These are phyloP conservation scores for Gryllus bimaculatus DNA, from an alignment of 1,140 invertebrate species.

Conservation along the genomic window DNA sequence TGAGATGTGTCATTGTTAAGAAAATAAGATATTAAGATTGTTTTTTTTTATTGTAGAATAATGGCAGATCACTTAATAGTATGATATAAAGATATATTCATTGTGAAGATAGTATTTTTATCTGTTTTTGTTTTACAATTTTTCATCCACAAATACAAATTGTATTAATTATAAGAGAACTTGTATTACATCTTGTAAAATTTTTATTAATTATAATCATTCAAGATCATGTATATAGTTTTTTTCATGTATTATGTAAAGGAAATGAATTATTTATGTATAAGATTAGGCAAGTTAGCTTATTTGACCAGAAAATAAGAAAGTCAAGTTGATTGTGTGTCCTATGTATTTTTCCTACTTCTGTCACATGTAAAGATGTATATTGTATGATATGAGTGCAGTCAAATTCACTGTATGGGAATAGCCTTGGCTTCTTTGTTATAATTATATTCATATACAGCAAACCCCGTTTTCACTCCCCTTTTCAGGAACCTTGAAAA, in stretches of 20 bases:
- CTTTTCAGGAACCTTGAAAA: too few relatives aligned
- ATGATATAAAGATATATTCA: neutral
- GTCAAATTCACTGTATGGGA: too few relatives aligned
- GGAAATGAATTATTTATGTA: conserved; percentile 9
- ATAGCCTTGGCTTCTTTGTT: too few relatives aligned
- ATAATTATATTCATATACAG: too few relatives aligned
- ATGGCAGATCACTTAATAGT: neutral
- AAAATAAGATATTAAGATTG: neutral
- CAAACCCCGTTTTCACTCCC: too few relatives aligned
- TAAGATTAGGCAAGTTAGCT: conserved; percentile 8
- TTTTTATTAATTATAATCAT: conserved; percentile 12
- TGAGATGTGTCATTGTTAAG: too few relatives aligned
- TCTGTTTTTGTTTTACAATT: neutral
- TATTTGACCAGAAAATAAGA: neutral
- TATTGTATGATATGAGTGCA: too few relatives aligned
- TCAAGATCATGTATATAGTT: conserved; percentile 13
- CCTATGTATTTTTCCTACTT: neutral
- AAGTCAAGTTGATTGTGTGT: neutral
- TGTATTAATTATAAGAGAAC: neutral
- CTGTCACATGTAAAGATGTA: neutral
- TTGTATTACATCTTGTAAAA: neutral
- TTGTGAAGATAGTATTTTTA: neutral
- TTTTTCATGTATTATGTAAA: conserved; percentile 17
- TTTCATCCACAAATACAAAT: neutral
- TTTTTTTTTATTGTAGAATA: neutral